A percentile compares a stretch with the other conserved stretches of the same genome.
These are phyloP conservation scores for Hemiprocne comata DNA, from an alignment of 2,113 vertebrate genomes.

Conservation along the genomic window DNA sequence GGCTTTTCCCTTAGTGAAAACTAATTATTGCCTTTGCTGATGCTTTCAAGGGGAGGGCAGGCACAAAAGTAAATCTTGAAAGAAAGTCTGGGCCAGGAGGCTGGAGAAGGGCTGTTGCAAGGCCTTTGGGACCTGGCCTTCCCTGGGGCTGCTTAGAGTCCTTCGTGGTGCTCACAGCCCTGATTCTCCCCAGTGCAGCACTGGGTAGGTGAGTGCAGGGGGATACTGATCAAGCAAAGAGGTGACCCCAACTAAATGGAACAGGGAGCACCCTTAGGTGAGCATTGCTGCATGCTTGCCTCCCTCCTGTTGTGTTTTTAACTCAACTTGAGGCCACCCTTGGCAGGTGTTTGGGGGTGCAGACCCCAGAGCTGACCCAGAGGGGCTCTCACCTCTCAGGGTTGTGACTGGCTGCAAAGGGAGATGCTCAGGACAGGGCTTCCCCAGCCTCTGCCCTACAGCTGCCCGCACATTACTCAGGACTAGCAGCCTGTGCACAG, in stretches of 20 bases:
- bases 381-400: too few species aligned
- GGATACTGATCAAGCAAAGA: not conserved
- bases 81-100: not conserved
- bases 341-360: too few species aligned
- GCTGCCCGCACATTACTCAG: too few species aligned
- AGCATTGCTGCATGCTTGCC: not conserved
- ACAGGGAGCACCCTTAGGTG: not conserved
- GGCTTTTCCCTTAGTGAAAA: not conserved
- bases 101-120: not conserved
- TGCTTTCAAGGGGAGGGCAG: not conserved
- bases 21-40: not conserved
- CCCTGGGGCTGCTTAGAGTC: not conserved
- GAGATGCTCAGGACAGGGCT: too few species aligned
- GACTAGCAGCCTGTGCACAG: too few species aligned
- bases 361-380: too few species aligned
- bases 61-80: not conserved
- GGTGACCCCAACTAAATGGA: not conserved
- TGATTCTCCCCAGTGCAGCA: not conserved
- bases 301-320: not conserved
- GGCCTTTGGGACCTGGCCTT: not conserved
- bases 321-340: too few species aligned
- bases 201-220: not conserved
- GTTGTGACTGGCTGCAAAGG: too few species aligned
- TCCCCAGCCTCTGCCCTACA: too few species aligned
- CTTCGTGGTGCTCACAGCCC: not conserved